Conservation (phyloP, 2,888 invertebrate genomes). For the Tenodera sinensis region DNA sequence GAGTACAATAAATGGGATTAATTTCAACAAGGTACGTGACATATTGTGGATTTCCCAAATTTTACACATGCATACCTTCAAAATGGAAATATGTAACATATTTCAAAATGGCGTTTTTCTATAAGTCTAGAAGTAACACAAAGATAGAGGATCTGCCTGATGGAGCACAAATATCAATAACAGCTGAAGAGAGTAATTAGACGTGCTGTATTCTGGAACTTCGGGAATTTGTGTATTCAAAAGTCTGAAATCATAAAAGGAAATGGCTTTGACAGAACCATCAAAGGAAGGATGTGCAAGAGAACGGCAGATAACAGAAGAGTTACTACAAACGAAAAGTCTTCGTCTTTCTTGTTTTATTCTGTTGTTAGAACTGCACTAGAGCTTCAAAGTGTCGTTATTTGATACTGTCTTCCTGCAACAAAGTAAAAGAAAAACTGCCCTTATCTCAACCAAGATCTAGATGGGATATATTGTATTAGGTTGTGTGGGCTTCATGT, state of each 20-base stretch:
- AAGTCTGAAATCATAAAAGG: background rate
- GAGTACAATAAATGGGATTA: too few relatives aligned
- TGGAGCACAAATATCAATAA: background rate
- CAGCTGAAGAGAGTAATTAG: background rate
- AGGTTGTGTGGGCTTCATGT: background rate
- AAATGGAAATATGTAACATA: too few relatives aligned
- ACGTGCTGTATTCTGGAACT: background rate
- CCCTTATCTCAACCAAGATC: background rate
- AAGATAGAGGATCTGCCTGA: background rate
- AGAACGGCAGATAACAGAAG: background rate
- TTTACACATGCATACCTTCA: too few relatives aligned
- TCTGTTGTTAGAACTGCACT: background rate
- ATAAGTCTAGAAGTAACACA: too few relatives aligned
- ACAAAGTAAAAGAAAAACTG: background rate
- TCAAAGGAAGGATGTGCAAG: background rate
- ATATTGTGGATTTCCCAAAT: too few relatives aligned
- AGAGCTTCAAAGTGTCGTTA: background rate
- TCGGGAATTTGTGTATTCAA: background rate
- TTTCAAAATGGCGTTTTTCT: too few relatives aligned
- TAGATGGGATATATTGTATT: background rate
- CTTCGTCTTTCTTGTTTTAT: background rate
- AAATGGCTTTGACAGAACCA: background rate
- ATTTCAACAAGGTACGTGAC: too few relatives aligned
- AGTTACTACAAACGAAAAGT: background rate
- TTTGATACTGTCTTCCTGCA: background rate